A percentile compares a stretch with the other conserved stretches of the same genome.
phyloP scores from a whole-genome alignment of 2,888 invertebrate genomes.

The Euzophera pinguis region DNA sequence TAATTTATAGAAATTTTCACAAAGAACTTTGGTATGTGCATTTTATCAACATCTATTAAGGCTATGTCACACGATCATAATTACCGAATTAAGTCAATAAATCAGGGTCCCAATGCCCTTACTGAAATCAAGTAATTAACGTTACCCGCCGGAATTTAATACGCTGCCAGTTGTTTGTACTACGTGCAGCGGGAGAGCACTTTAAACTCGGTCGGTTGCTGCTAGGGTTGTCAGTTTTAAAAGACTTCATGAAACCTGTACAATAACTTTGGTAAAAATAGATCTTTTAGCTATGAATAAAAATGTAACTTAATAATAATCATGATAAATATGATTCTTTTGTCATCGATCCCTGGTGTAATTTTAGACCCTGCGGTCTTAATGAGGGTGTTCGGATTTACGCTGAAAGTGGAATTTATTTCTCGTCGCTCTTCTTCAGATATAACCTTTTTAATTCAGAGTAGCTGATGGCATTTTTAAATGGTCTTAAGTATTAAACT shows the following conservation, averaged over 20 bases:
- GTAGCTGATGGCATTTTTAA: too few species aligned
- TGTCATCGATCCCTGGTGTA: too few species aligned
- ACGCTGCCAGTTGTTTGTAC: constrained; percentile 31
- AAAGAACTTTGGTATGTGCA: neutral
- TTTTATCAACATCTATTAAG: constrained; percentile 26
- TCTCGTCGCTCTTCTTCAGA: too few species aligned
- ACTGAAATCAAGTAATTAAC: constrained; percentile 71
- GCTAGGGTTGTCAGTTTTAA: constrained; percentile 17
- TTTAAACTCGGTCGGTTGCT: constrained; percentile 31
- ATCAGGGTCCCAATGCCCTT: constrained; percentile 53
- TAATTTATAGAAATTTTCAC: neutral
- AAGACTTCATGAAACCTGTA: neutral
- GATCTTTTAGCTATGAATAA: too few species aligned
- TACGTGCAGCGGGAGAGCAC: constrained; percentile 17
- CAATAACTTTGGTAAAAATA: too few species aligned
- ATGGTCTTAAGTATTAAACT: too few species aligned
- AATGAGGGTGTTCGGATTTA: too few species aligned
- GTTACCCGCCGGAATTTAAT: constrained; percentile 44
- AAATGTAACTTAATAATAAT: too few species aligned
- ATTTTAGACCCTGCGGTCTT: too few species aligned
- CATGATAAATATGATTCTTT: too few species aligned
- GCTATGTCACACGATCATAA: constrained; percentile 54
- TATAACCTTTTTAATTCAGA: too few species aligned
- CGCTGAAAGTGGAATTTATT: too few species aligned
- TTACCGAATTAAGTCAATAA: constrained; percentile 63